These are phyloP conservation scores for Ips nitidus DNA, from an alignment of 1,140 invertebrate species.

Conservation along the genomic window DNA sequence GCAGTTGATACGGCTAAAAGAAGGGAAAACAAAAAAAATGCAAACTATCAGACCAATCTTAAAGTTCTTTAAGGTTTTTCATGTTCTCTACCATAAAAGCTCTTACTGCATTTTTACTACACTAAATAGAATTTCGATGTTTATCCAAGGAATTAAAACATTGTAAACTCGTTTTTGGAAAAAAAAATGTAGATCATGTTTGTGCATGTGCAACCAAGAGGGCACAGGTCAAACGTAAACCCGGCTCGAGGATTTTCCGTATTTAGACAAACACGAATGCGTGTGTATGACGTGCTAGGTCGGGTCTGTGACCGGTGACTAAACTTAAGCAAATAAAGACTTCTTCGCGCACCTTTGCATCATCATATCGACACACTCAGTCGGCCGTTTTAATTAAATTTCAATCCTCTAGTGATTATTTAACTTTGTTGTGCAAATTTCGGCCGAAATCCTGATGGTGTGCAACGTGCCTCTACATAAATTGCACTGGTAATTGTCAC, in stretches of 20 bases:
- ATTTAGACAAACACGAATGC: slow-evolving; percentile 1
- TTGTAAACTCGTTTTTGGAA: slow-evolving; percentile 1
- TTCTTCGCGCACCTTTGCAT: not conserved
- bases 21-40: no score
- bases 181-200: not conserved
- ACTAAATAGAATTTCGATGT: not conserved
- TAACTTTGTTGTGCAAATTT: no score
- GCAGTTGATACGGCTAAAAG: no score
- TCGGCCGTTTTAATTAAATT: no score
- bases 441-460: no score
- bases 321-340: not conserved
- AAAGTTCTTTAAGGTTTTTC: not conserved
- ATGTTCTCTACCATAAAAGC: not conserved
- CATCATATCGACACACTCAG: no score
- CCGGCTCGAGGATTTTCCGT: not conserved
- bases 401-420: no score
- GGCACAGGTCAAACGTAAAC: slow-evolving; percentile 2
- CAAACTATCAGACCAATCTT: no score
- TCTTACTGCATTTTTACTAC: not conserved
- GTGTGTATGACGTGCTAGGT: not conserved
- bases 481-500: no score
- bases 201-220: not conserved
- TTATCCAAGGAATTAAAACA: not conserved
- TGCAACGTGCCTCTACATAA: no score
- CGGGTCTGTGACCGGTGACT: not conserved